Evolutionary conservation across 2,888 invertebrate genomes (phyloP), one percentile per base, ranked within the genome.

Genomic region (Macaria notata): DNA sequence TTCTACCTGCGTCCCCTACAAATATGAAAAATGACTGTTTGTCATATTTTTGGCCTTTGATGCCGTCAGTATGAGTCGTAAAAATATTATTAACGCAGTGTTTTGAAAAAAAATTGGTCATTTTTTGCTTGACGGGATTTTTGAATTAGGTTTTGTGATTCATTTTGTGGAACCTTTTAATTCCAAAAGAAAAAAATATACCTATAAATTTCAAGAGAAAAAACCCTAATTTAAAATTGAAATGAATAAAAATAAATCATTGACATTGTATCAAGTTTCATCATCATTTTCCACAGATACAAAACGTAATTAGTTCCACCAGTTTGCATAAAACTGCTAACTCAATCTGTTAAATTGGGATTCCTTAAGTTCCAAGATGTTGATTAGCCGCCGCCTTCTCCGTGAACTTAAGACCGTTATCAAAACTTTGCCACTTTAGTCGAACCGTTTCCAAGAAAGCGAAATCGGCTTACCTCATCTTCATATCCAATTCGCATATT

Each of bases 391-490:
- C 66, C 70, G 71, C 64, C 71, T 30, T 49, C 19, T 30, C 62
- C 60, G 41, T 58, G 69, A 72, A 71, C 72, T 79, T 77, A 74
- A 76, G 69, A 71, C 75, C 65, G 75, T 79, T 81, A 82, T 83
- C 81, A 81, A 85, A 85, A 86, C 79, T 85, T 87, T 65, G 65
- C 71, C 77, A 78, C 77, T 85, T 80, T 77, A 78, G 68, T 68
- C 59, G 66, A 70, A 73, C 71, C 66, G 70, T 66, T 76, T 71
- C 70, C 72, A 60, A 68, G 69, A 71, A 71, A 50, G 54, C 54
- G 70, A 66, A 69, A 69, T 65, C 65, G 68, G 64, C 73, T 81
- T 79, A 83, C 84, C 81, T 79, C 66, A 62, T 57, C 65, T 69
- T 71, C 72, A 75, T 78, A 79, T 81, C 78, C 79, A 75, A 76